phyloP scores from a whole-genome alignment of 2,797 vertebrate species.

The Nyctalus aviator region DNA sequence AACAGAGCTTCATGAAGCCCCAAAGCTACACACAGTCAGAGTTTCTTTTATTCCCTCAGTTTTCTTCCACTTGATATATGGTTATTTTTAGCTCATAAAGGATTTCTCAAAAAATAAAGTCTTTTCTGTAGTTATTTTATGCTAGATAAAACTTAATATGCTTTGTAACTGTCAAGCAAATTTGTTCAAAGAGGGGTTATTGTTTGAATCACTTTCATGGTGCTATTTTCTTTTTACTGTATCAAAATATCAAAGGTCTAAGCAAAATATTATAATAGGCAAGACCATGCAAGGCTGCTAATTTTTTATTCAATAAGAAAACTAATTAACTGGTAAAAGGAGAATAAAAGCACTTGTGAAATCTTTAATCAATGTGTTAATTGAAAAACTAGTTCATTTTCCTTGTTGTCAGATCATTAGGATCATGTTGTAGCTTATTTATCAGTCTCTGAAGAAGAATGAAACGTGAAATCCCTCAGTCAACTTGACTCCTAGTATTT shows the following conservation, averaged over 20 bases:
- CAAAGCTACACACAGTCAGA: neutral
- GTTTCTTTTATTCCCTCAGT: neutral
- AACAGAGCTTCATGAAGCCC: neutral
- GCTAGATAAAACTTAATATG: neutral
- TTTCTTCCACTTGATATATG: neutral
- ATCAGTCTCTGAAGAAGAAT: neutral
- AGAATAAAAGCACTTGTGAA: constrained; percentile 52
- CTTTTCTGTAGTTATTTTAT: constrained; percentile 23
- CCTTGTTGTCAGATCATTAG: neutral
- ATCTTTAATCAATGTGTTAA: constrained; percentile 69
- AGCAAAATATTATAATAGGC: neutral
- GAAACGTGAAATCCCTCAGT: neutral
- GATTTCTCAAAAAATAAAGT: constrained; percentile 40
- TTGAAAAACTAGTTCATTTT: constrained; percentile 49
- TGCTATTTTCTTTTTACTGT: constrained; percentile 26
- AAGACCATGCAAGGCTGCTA: neutral
- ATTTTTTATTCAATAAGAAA: constrained; percentile 34
- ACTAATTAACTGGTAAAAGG: constrained; percentile 47
- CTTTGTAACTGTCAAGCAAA: constrained; percentile 32
- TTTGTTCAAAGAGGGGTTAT: constrained; percentile 23
- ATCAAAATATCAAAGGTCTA: constrained; percentile 10
- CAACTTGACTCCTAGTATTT: neutral
- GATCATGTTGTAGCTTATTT: neutral
- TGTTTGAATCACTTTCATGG: neutral
- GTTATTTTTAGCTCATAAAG: neutral